phyloP scores from a whole-genome alignment of 2,113 vertebrate species.

The Hypanus sabinus region DNA sequence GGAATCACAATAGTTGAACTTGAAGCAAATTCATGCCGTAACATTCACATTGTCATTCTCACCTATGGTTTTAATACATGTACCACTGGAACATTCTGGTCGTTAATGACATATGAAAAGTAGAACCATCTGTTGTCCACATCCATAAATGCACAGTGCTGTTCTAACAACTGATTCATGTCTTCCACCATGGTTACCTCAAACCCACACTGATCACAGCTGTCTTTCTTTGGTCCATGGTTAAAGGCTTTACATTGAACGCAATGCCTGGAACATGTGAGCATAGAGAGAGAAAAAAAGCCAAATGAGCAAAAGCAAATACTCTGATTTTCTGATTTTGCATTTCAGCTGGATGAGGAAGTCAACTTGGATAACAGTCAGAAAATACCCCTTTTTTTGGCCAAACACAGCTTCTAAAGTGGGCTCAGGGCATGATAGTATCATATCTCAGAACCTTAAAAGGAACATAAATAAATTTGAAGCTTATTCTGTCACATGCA shows the following conservation, averaged over 20 bases:
- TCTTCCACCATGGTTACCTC: conserved; percentile 39
- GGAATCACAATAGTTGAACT: not conserved
- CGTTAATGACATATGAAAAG: conserved; percentile 29
- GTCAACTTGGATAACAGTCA: not conserved
- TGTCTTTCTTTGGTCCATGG: conserved; percentile 22
- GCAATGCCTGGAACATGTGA: conserved; percentile 37
- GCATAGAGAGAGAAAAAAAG: not conserved
- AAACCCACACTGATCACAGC: conserved; percentile 31
- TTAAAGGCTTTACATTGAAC: conserved; percentile 39
- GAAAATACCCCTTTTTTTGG: not conserved
- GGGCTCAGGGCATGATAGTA: not conserved
- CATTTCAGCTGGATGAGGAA: not conserved
- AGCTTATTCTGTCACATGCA: too few species aligned
- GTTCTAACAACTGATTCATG: not conserved
- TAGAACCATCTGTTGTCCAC: conserved; percentile 39
- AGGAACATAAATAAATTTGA: not conserved
- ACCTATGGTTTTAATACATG: conserved; percentile 30
- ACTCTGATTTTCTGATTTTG: not conserved
- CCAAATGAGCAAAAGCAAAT: not conserved
- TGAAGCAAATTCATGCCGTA: not conserved
- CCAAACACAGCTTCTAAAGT: not conserved
- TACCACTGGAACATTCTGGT: conserved; percentile 9
- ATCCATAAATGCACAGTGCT: conserved; percentile 38
- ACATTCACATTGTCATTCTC: not conserved
- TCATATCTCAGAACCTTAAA: not conserved